Conservation (phyloP, 2,113 vertebrate genomes). For the Acanthochromis polyacanthus region DNA sequence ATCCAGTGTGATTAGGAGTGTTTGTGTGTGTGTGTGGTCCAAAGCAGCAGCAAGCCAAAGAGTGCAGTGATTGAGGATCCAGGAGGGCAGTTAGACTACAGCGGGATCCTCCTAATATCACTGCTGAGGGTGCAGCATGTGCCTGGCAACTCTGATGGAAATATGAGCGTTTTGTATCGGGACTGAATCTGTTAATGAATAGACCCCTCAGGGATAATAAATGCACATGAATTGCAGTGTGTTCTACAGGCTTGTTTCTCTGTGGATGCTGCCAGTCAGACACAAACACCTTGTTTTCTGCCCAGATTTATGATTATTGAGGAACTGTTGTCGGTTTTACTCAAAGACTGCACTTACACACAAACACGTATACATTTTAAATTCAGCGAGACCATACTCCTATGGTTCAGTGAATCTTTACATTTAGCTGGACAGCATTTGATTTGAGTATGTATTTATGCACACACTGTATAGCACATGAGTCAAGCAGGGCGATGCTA, state of each 20-base stretch:
- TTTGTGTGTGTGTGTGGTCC: constrained; percentile 19
- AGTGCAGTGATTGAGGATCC: constrained; percentile 31
- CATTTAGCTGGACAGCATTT: neutral
- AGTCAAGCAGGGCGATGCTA: constrained; percentile 13
- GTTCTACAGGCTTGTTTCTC: constrained; percentile 54
- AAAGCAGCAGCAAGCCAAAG: constrained; percentile 21
- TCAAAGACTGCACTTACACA: neutral
- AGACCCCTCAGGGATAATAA: constrained; percentile 71
- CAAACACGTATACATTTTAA: neutral
- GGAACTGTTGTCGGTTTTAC: constrained; percentile 35
- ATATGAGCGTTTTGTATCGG: constrained; percentile 58
- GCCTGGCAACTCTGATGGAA: constrained; percentile 55
- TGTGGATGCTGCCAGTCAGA: constrained; percentile 42
- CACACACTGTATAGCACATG: neutral
- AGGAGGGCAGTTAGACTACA: constrained; percentile 31
- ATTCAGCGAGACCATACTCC: neutral
- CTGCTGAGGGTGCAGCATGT: constrained; percentile 68
- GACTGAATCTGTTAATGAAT: constrained; percentile 61
- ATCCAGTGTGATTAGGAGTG: constrained; percentile 3
- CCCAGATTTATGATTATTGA: constrained; percentile 63
- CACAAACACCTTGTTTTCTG: constrained; percentile 39
- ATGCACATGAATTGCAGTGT: constrained; percentile 70
- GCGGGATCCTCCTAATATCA: constrained; percentile 40
- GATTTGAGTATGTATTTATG: constrained; percentile 37
- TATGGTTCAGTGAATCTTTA: constrained; percentile 1